Percentiles rank a stretch among this genome's conserved stretches.
phyloP scores from a whole-genome alignment of 2,113 vertebrate genomes.

The Phrynosoma blainvillii region DNA sequence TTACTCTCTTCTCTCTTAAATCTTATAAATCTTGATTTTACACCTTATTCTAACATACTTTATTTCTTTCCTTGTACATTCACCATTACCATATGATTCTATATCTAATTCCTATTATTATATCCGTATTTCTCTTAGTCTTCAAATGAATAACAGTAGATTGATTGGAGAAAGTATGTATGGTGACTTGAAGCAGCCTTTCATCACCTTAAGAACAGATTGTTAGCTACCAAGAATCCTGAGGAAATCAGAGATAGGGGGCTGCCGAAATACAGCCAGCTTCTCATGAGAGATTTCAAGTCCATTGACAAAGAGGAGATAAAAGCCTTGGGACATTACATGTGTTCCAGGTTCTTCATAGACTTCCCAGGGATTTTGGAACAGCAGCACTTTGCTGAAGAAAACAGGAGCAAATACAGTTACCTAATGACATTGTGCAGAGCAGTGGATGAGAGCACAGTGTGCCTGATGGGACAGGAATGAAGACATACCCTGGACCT shows the following conservation, averaged over 20 bases:
- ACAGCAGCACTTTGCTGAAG: slow-evolving; percentile 94
- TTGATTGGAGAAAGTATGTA: slow-evolving; percentile 84
- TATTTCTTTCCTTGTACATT: too few species aligned
- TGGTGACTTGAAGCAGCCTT: slow-evolving; percentile 88
- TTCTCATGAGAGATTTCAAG: slow-evolving; percentile 91
- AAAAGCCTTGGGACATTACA: slow-evolving; percentile 94
- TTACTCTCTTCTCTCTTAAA: too few species aligned
- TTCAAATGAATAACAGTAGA: too few species aligned
- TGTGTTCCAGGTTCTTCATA: slow-evolving; percentile 99
- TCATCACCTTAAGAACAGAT: slow-evolving; percentile 88
- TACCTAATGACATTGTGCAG: slow-evolving; percentile 95
- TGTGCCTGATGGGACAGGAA: slow-evolving; percentile 98
- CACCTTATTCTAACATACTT: too few species aligned
- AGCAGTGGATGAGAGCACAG: slow-evolving; percentile 97
- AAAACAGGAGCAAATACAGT: slow-evolving; percentile 95
- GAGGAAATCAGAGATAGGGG: slow-evolving; percentile 97
- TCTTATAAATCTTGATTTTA: too few species aligned
- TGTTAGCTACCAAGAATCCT: slow-evolving; percentile 94
- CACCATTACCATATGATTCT: too few species aligned
- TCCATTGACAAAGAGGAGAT: slow-evolving; percentile 89
- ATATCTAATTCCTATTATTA: too few species aligned
- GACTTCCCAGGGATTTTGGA: slow-evolving; percentile 97
- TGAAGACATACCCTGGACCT: slow-evolving; percentile 94
- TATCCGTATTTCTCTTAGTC: too few species aligned
- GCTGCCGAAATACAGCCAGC: slow-evolving; percentile 96